These are phyloP conservation scores for Ammospiza caudacuta DNA, from an alignment of 2,113 vertebrate species.

Conservation along the genomic window DNA sequence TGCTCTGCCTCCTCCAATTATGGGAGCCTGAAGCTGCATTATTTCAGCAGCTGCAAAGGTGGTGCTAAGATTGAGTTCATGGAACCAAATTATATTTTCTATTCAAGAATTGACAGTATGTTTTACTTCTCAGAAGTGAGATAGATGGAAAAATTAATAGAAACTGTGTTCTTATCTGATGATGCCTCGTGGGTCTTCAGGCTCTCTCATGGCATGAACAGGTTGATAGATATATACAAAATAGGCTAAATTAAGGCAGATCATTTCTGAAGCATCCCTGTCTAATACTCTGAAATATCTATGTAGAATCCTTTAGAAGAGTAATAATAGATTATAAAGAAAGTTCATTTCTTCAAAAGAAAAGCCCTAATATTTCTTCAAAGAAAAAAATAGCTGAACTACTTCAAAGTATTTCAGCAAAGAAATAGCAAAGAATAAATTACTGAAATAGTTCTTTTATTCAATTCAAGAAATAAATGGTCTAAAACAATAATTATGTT, in stretches of 20 bases:
- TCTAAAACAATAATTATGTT: conserved; percentile 37
- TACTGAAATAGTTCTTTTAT: background rate
- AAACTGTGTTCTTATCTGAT: conserved; percentile 51
- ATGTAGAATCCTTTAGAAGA: background rate
- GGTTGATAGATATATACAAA: conserved; percentile 23
- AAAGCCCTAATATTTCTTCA: conserved; percentile 20
- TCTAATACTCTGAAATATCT: conserved; percentile 23
- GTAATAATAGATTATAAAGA: conserved; percentile 18
- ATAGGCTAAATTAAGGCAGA: conserved; percentile 28
- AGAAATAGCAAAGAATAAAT: background rate
- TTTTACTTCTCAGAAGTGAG: background rate
- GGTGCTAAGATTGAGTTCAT: background rate
- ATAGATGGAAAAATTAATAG: conserved; percentile 53
- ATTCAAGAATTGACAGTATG: background rate
- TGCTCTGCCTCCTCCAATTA: background rate
- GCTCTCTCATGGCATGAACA: conserved; percentile 9
- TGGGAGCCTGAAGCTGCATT: background rate
- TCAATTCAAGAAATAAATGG: background rate
- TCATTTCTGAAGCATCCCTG: background rate
- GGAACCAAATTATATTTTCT: conserved; percentile 9
- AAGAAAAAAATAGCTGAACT: conserved; percentile 26
- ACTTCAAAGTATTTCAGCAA: background rate
- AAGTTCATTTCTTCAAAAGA: conserved; percentile 34
- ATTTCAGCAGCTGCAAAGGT: conserved; percentile 5
- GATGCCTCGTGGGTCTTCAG: conserved; percentile 6